Base-by-base conservation (phyloP, 2,888 invertebrate species). In the Ochropacha duplaris region DNA sequence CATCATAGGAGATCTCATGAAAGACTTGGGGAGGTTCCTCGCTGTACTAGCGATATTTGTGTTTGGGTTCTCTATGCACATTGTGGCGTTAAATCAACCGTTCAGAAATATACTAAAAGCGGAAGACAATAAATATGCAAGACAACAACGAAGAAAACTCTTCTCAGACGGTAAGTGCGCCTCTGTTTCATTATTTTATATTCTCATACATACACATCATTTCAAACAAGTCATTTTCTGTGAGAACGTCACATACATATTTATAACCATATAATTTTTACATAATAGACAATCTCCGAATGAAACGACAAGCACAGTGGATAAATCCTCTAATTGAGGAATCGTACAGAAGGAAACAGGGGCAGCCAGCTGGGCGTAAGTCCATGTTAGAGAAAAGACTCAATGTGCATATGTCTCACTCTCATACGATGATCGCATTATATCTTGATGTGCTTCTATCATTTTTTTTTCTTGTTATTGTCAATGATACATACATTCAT, bases 1-100 rank as follows among this genome's bases (percentile, higher is more conserved):
- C 82, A 99, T 99, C 85, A 99, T 99, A 79, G 97, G 99, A 22
- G 97, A 98, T 87, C 93, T 98, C 57, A 96, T 98, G 95, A 98
- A 98, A 86, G 98, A 99, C 87, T 93, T 99, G 71, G 97, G 97
- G n/a, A 94, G 98, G 81, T 99, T 99, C 88, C 94, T 99, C 64
- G 99, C 99, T 52, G 99, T 99, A 24, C 92, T 99, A 80, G 96
- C 98, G 34, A 98, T 99, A 86, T 99, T 99, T 91, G 98, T 99
- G 72, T 97, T 99, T 76, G 99, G 99, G 60, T 99, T 99, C 90
- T 99, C 99, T 1, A 97, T 99, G 96, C 97, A 98, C 78, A 97
- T 98, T 70, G 98, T 99, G 34, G 98, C 99, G 11, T 93, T 99
- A 69, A 99, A 99, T 94, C 98, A 99, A 88, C 98, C 99, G 2